These are phyloP conservation scores for Apodemus speciosus DNA, from an alignment of 2,113 vertebrate species.

Conservation along the genomic window DNA sequence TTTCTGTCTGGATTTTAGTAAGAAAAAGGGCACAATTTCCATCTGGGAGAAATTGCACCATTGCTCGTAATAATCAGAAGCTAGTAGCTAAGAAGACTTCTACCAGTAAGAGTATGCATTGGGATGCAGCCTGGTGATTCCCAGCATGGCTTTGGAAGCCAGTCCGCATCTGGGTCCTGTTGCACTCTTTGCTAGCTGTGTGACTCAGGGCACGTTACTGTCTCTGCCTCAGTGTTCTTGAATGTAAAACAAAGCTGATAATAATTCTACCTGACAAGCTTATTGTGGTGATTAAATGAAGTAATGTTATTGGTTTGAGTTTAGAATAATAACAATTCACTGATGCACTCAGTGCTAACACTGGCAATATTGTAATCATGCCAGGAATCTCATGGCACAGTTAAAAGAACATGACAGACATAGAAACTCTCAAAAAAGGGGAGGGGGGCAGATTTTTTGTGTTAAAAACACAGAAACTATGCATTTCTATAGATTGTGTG, in stretches of 20 bases:
- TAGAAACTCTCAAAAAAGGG: not conserved
- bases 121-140: not conserved
- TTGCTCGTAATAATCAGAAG: conserved; percentile 34
- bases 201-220: not conserved
- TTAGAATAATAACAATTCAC: not conserved
- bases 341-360: not conserved
- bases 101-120: not conserved
- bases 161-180: not conserved
- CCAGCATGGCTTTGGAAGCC: not conserved
- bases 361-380: conserved; percentile 25
- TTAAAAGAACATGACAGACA: not conserved
- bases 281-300: conserved; percentile 19
- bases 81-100: not conserved
- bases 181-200: not conserved
- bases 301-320: not conserved
- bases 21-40: not conserved
- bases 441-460: no score
- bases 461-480: no score
- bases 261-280: not conserved
- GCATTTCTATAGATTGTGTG: not conserved
- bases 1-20: conserved; percentile 5
- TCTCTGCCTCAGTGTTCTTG: conserved; percentile 8
- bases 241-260: not conserved
- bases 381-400: not conserved
- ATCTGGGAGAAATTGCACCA: not conserved